These are phyloP conservation scores for Ips typographus DNA, from an alignment of 1,140 invertebrate genomes.

Conservation along the genomic window DNA sequence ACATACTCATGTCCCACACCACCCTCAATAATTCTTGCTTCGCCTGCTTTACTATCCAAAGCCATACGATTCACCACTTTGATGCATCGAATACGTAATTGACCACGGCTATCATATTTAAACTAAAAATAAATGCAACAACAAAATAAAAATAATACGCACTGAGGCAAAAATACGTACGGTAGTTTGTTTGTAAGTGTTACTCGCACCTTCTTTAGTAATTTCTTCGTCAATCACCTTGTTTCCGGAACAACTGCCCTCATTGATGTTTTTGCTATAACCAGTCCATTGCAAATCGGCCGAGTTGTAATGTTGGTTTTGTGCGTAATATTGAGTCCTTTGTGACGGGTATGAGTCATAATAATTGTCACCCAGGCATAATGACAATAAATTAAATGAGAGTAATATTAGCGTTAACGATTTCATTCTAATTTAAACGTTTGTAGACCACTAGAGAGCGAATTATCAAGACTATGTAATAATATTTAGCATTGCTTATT, in stretches of 20 bases:
- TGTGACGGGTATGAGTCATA: not conserved
- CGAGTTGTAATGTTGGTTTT: not conserved
- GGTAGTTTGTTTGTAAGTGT: constrained; percentile 22
- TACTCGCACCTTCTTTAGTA: not conserved
- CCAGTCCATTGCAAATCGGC: constrained; percentile 23
- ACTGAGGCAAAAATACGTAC: constrained; percentile 19
- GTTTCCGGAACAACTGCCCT: constrained; percentile 15
- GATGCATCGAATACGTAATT: constrained; percentile 15
- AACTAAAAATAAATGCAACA: constrained; percentile 24
- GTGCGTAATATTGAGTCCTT: not conserved
- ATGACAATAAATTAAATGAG: not conserved
- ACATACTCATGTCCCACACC: constrained; percentile 22
- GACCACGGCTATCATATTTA: constrained; percentile 11
- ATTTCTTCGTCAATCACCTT: constrained; percentile 29
- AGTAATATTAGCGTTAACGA: not conserved
- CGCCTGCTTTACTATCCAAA: constrained; percentile 6
- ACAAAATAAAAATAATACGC: constrained; percentile 1
- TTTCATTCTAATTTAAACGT: not conserved
- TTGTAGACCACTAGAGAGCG: not conserved
- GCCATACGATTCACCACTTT: constrained; percentile 19
- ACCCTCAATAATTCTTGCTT: constrained; percentile 18
- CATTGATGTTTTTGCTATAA: constrained; percentile 14
- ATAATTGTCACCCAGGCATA: constrained; percentile 1
- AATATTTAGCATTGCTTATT: not conserved
- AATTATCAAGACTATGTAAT: not conserved